phyloP scores from a whole-genome alignment of 2,113 vertebrate genomes.

The Elephas maximus region DNA sequence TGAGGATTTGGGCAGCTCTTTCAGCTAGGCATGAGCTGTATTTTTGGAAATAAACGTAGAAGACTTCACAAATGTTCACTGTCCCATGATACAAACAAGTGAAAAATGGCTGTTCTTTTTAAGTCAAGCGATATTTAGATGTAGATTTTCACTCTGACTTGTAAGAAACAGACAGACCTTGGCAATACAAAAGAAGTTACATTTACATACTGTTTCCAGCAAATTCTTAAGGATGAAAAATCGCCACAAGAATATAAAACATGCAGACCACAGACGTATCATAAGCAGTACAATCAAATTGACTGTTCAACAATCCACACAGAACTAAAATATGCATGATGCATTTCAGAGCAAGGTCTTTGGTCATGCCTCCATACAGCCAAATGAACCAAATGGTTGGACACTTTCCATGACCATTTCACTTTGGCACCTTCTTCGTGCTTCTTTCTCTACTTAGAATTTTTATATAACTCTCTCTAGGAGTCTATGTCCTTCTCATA shows the following conservation, averaged over 20 bases:
- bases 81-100: conserved; percentile 55
- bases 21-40: not conserved
- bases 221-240: conserved; percentile 70
- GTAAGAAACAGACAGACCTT: conserved; percentile 60
- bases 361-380: not conserved
- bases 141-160: conserved; percentile 61
- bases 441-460: not conserved
- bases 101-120: conserved; percentile 72
- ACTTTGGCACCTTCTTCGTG: not conserved
- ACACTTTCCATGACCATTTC: not conserved
- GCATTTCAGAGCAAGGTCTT: not conserved
- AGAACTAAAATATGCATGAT: not conserved
- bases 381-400: not conserved
- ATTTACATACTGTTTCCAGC: conserved; percentile 71
- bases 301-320: not conserved
- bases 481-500: not conserved
- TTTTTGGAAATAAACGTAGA: conserved; percentile 65
- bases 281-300: conserved; percentile 20
- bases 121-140: conserved; percentile 70
- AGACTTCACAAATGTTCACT: conserved; percentile 36
- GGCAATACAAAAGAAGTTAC: conserved; percentile 27
- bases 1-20: conserved; percentile 49
- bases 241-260: conserved; percentile 66
- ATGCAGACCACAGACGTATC: not conserved
- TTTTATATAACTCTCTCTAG: not conserved